Evolutionary conservation across 2,888 invertebrate species (phyloP), one percentile per base, ranked within the genome.

Genomic region (Odontocerum albicorne): DNA sequence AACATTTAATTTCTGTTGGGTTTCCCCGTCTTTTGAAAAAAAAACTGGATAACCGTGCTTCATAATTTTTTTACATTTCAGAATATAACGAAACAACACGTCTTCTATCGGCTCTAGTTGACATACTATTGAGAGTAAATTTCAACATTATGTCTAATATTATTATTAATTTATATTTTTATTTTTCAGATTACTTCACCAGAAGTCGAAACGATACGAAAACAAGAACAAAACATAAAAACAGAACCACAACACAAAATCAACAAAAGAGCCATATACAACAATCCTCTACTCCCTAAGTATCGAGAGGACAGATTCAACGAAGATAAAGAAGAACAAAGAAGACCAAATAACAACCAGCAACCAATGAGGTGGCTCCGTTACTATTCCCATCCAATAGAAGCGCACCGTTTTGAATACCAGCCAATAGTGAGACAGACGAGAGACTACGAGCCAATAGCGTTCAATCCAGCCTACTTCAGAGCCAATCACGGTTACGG

Each of bases 401-500:
- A 59, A 17, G 32, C 31, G 40, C 33, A 20, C 13, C 17, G 51
- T 13, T 59, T 53, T 19, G 59, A 59, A 13, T 49, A 53, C 22
- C 59, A 59, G 40, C 33, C 55, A 6, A 40, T 57, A 13, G 49
- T 57, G 32, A 32, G 49, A 16, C 57, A 57, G 49, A 53, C 49
- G 3, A 27, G 52, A 8, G 57, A 57, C 21, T 47, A 35, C 21
- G 22, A 40, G n/a, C 57, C 57, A 3, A 31, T 46, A 12, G 20
- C 16, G 2, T 56, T 49, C 32, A 39, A 56, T 4, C 52, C 44
- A 10, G 59, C 45, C 8, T 49, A 56, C 15, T 53, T 47, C 19
- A 49, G 59, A 35, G 44, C 33, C 2, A 36, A 51, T 31, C 45
- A 45, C 17, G 59, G 59, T n/a, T 59, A 53, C 43, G 59, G 59